Conservation (phyloP, 2,113 vertebrate species). For the Tenrec ecaudatus region DNA sequence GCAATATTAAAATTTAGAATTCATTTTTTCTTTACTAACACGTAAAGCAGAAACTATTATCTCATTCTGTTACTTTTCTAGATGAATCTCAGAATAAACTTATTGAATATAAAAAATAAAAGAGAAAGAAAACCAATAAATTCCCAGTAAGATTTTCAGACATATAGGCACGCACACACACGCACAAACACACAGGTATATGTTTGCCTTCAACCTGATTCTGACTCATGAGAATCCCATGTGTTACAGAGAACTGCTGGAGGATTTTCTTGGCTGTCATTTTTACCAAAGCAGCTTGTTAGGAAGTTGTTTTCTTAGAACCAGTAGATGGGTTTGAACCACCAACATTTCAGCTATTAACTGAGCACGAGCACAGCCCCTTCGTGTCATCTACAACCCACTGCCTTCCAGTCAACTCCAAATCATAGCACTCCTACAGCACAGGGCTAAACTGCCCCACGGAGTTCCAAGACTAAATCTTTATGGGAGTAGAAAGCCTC, state of each 20-base stretch:
- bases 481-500: no score
- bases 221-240: neutral
- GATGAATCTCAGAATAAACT: slow-evolving; percentile 51
- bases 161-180: neutral
- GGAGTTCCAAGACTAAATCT: no score
- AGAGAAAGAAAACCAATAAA: neutral
- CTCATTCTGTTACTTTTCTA: slow-evolving; percentile 24
- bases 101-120: neutral
- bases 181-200: neutral
- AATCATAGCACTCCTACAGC: no score
- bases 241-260: neutral
- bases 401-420: no score
- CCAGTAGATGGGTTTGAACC: no score
- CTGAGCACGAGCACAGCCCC: no score
- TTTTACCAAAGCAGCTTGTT: no score
- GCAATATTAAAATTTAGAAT: neutral
- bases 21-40: neutral
- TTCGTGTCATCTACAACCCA: no score
- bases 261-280: neutral
- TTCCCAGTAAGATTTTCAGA: neutral
- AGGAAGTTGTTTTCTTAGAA: no score
- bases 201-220: neutral
- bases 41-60: neutral
- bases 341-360: no score
- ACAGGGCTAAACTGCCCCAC: no score